Evolutionary conservation across 2,113 vertebrate species (phyloP), one percentile per base, ranked within the genome.

Genomic region (Stegostoma tigrinum): DNA sequence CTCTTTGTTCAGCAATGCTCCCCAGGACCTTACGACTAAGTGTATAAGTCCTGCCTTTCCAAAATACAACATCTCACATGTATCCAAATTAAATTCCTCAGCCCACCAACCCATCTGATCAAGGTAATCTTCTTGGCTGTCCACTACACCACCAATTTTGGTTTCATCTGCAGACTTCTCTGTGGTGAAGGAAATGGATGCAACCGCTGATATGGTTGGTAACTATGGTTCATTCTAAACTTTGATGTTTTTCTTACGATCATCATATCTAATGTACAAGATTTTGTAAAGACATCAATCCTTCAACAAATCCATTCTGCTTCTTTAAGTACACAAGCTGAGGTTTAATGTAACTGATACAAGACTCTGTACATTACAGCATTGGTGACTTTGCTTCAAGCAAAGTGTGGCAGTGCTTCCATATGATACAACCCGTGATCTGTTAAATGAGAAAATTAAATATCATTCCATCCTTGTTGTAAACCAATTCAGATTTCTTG

Each of bases 381-480:
- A 52, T 61, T 90, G 24, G 30, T 61, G 61, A 90, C 52, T 90
- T 55, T 90, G 87, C 27, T 89, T 89, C 42, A 34, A 89, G 86
- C 48, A 34, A 89, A 52, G 24, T 55, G 2, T 61, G 61, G 38
- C 23, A 38, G n/a, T 83, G 80, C 52, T 90, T 90, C 52, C 87
- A 90, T 30, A 90, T 90, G 87, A 52, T 61, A 19, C 52, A 55
- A 15, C 15, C 52, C 61, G 27, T 34, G 87, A 90, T 52, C 87
- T 90, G 87, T 90, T 83, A 90, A 90, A 30, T 55, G 52, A 90
- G 87, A 34, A 90, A 52, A 90, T 89, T 3, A 89, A 89, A 89
- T 55, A 15, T 23, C 48, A 55, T 61, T 89, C 55, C 86, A 89
- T 89, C 45, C 48, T 52, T 89, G 48, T 89, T 7, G 34, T 52